Evolutionary conservation across 2,888 invertebrate genomes (phyloP), one percentile per base, ranked within the genome.

Genomic region (Thalpophila matura): DNA sequence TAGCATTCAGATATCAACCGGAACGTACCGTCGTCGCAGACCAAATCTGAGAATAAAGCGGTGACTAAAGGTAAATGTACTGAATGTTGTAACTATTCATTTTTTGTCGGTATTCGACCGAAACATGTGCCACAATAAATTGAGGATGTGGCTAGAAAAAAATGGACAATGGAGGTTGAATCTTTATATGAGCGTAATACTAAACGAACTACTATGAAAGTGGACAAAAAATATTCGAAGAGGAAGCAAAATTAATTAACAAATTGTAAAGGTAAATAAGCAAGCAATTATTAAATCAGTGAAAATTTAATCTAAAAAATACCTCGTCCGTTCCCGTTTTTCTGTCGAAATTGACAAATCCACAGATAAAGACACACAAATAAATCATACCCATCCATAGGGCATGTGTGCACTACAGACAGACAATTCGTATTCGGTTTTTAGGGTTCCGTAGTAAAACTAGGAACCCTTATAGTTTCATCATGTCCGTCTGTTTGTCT

Each of bases 121-220:
- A 92, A 91, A 92, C 93, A 93, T 93, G 94, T 93, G 94, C 90
- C 85, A 87, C 86, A 91, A 89, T 88, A 89, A 91, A 91, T 86
- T 94, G 94, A 92, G 93, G 94, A 94, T 94, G 94, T 94, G 94
- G 94, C 94, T 86, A 92, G 89, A 94, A 94, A 94, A n/a, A 94
- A 92, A 91, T 83, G 75, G 79, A 92, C 91, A 94, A 93, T 91
- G 92, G 91, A 89, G 82, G 86, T 83, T 75, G 77, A 80, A 66
- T 72, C 53, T 68, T 47, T 70, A 65, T 47, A 40, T 29, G 1
- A 74, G 49, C 49, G 33, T 29, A 24, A 2, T 42, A 54, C 1
- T 46, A 16, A 55, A 38, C 7, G 9, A 5, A 9, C 10, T n/a
- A 40, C 46, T 45, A 50, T 49, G 37, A 43, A 33, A 51, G 6